Percentiles rank a stretch among this genome's conserved stretches.
phyloP scores from a whole-genome alignment of 64 coral and sea anemone genomes.

The Actinia tenebrosa region DNA sequence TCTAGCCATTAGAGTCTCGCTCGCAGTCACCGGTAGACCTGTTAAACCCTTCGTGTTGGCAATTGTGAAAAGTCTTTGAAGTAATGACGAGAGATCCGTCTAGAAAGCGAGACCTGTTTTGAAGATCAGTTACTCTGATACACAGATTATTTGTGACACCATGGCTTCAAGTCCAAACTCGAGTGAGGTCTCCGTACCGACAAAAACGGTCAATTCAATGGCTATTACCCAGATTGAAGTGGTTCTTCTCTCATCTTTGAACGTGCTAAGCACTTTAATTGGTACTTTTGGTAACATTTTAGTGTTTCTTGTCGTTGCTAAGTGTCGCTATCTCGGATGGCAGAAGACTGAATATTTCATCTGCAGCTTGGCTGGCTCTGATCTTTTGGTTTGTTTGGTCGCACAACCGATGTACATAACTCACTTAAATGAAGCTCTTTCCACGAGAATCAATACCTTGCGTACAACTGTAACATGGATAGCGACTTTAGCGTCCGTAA shows the following conservation, averaged over 20 bases:
- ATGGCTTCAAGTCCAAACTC: neutral
- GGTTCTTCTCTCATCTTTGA: conserved; percentile 31
- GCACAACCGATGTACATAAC: conserved; percentile 79
- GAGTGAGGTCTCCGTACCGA: neutral
- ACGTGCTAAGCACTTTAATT: conserved; percentile 28
- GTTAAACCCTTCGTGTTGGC: neutral
- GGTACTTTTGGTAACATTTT: conserved; percentile 67
- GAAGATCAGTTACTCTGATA: neutral
- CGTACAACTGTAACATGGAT: conserved; percentile 65
- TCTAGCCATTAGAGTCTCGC: neutral
- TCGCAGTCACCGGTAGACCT: neutral
- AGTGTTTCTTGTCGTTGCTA: conserved; percentile 70
- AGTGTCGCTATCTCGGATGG: conserved; percentile 67
- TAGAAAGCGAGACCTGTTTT: neutral
- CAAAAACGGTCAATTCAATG: neutral
- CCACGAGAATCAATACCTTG: conserved; percentile 6
- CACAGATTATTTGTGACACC: neutral
- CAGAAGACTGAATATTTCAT: conserved; percentile 69
- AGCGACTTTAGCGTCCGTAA: conserved; percentile 57
- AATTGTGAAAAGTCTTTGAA: neutral
- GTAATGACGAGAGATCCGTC: neutral
- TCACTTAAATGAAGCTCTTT: conserved; percentile 28
- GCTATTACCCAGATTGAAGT: conserved; percentile 11
- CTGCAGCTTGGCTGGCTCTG: conserved; percentile 60
- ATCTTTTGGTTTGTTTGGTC: conserved; percentile 51